phyloP scores from a whole-genome alignment of 2,113 vertebrate genomes.

The Dipodomys stephensi region DNA sequence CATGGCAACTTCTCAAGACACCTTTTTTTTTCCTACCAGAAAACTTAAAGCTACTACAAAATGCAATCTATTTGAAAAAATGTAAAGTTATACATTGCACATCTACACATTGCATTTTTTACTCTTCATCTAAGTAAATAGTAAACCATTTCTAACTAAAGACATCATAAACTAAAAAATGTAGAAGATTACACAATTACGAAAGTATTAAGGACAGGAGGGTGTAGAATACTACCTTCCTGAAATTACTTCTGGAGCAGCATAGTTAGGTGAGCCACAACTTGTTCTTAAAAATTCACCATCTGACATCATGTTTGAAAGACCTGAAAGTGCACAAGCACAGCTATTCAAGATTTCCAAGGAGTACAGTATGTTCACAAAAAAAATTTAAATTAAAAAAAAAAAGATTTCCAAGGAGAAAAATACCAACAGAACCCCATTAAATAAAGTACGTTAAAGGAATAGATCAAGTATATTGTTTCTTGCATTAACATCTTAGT shows the following conservation, averaged over 20 bases:
- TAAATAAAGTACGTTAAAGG: conserved; percentile 42
- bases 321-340: conserved; percentile 89
- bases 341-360: conserved; percentile 78
- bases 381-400: too few relatives aligned
- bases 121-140: background rate
- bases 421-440: conserved; percentile 45
- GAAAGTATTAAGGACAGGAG: background rate
- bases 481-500: background rate
- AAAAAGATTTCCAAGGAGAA: conserved; percentile 70
- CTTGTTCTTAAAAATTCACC: conserved; percentile 98
- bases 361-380: background rate
- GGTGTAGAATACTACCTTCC: conserved; percentile 92
- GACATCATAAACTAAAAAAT: conserved; percentile 23
- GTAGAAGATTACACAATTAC: conserved; percentile 32
- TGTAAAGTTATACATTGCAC: conserved; percentile 1
- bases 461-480: conserved; percentile 45
- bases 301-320: conserved; percentile 99
- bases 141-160: conserved; percentile 36
- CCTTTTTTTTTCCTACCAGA: background rate
- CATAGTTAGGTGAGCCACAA: conserved; percentile 98
- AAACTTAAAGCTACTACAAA: conserved; percentile 45
- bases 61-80: conserved; percentile 47
- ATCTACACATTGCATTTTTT: background rate
- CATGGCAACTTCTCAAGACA: background rate
- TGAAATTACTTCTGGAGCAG: conserved; percentile 99